A percentile compares a stretch with the other conserved stretches of the same genome.
phyloP scores from a whole-genome alignment of 2,797 vertebrate genomes.

The Rousettus madagascariensis region DNA sequence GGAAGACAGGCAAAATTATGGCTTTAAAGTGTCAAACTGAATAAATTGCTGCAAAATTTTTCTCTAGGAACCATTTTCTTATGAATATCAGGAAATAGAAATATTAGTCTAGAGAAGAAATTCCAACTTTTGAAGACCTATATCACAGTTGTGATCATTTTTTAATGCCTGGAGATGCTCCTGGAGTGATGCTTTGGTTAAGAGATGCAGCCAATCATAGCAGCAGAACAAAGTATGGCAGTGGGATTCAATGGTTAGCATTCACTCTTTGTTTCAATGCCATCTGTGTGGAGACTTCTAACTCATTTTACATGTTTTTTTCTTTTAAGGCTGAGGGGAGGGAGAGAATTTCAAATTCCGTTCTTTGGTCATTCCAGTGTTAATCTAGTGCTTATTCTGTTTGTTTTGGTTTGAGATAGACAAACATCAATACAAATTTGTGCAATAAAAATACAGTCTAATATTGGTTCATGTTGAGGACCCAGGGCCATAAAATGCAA shows the following conservation, averaged over 20 bases:
- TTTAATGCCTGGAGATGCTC: background rate
- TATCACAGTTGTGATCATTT: background rate
- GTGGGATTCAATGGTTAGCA: background rate
- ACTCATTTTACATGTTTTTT: background rate
- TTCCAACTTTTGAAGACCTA: background rate
- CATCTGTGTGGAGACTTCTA: background rate
- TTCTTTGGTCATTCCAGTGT: background rate
- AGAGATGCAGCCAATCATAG: background rate
- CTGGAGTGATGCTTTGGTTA: background rate
- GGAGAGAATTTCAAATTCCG: background rate
- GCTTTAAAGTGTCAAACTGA: background rate
- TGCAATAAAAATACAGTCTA: conserved; percentile 25
- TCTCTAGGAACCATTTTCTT: conserved; percentile 10
- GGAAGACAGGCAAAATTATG: background rate
- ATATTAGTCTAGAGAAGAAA: conserved; percentile 32
- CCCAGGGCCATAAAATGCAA: background rate
- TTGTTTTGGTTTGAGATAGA: conserved; percentile 8
- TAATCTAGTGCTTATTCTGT: conserved; percentile 17
- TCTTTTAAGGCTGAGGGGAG: background rate
- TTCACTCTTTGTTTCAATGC: background rate
- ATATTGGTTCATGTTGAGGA: background rate
- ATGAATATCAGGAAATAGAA: background rate
- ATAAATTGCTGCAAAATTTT: background rate
- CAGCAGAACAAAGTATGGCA: background rate
- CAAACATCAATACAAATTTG: background rate